phyloP scores from a whole-genome alignment of 2,888 invertebrate species.

The Erannis defoliaria region DNA sequence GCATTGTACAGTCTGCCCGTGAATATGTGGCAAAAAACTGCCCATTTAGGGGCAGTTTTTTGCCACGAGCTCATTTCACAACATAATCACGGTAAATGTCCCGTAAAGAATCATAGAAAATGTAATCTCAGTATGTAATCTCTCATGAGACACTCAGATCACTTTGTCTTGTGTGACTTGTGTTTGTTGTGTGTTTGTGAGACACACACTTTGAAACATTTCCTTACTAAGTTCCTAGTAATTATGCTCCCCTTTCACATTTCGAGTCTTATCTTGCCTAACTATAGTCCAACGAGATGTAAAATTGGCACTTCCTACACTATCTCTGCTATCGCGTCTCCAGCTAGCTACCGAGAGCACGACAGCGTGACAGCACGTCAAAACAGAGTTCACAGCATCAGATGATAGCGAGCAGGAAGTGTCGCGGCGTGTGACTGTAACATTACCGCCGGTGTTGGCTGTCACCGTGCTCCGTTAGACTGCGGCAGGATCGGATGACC shows the following conservation, averaged over 20 bases:
- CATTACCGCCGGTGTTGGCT: slow-evolving; percentile 19
- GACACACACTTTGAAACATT: no score
- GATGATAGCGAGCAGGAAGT: slow-evolving; percentile 25
- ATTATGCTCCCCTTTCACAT: slow-evolving; percentile 10
- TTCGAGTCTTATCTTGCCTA: slow-evolving; percentile 33
- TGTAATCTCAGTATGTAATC: no score
- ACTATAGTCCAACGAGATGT: neutral
- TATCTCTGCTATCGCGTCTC: slow-evolving; percentile 11
- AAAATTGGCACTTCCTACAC: slow-evolving; percentile 9
- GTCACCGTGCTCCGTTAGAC: slow-evolving; percentile 19
- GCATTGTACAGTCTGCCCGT: no score
- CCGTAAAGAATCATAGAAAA: no score
- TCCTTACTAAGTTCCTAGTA: neutral
- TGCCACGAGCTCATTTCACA: no score
- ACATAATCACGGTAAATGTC: no score
- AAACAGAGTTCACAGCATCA: slow-evolving; percentile 8
- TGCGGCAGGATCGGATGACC: slow-evolving; percentile 21
- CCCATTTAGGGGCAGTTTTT: no score
- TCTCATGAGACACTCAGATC: no score
- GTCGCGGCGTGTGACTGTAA: slow-evolving; percentile 29
- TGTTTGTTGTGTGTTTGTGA: no score
- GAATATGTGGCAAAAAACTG: no score
- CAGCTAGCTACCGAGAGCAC: neutral
- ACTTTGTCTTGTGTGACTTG: no score
- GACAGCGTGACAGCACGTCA: slow-evolving; percentile 10